Conservation (phyloP, 2,113 vertebrate species). For the Anoura caudifer region DNA sequence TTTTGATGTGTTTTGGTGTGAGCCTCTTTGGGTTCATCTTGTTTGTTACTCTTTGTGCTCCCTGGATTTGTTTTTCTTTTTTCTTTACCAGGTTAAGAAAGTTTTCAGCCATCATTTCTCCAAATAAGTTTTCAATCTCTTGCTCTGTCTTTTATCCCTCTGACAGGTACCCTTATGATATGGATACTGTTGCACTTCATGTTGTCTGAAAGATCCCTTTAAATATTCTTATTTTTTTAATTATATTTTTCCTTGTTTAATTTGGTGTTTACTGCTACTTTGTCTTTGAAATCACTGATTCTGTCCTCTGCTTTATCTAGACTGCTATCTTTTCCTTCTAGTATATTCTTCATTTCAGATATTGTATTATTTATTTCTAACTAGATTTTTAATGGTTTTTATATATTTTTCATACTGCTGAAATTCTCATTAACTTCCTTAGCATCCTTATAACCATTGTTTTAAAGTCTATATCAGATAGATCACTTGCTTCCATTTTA, state of each 20-base stretch:
- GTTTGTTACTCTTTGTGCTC: not conserved
- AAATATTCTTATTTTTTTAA: not conserved
- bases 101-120: not conserved
- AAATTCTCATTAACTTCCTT: not conserved
- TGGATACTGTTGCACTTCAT: not conserved
- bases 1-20: not conserved
- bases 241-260: not conserved
- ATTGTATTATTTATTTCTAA: not conserved
- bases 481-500: not conserved
- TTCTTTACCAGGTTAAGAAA: not conserved
- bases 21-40: not conserved
- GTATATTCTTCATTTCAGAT: not conserved
- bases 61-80: not conserved
- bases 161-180: not conserved
- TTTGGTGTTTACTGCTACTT: not conserved
- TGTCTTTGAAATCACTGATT: not conserved
- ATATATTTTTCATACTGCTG: not conserved
- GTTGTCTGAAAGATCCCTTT: not conserved
- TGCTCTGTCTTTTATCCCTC: not conserved
- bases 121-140: not conserved
- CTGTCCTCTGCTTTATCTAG: not conserved
- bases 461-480: not conserved
- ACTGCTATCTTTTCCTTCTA: not conserved
- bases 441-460: not conserved
- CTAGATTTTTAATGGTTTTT: not conserved